Conservation (phyloP, 2,888 invertebrate genomes). For the Stegana nigrithorax region DNA sequence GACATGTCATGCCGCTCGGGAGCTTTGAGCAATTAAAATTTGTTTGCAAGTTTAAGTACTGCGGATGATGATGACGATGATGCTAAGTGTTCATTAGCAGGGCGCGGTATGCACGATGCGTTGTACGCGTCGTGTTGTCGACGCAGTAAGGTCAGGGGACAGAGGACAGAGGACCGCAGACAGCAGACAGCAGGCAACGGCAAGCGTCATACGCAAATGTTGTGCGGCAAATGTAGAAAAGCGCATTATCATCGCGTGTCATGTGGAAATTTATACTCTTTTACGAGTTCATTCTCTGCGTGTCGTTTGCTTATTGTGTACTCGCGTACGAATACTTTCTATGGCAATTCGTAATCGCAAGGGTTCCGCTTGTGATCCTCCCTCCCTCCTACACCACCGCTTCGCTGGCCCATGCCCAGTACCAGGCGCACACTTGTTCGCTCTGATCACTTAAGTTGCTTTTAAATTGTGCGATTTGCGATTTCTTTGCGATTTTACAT, state of each 20-base stretch:
- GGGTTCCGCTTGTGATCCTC: slow-evolving; percentile 21
- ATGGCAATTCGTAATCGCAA: not conserved
- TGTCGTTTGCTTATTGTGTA: slow-evolving; percentile 16
- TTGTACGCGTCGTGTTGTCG: not conserved
- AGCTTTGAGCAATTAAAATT: slow-evolving; percentile 54
- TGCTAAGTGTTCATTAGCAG: slow-evolving; percentile 34
- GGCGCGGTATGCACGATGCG: slow-evolving; percentile 12
- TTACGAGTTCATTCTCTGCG: slow-evolving; percentile 28
- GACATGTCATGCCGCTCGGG: slow-evolving; percentile 47
- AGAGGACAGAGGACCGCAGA: not conserved
- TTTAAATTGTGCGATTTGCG: slow-evolving; percentile 36
- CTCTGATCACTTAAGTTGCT: slow-evolving; percentile 48
- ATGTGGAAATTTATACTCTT: slow-evolving; percentile 60
- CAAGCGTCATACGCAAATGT: slow-evolving; percentile 52
- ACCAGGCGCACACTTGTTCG: no score
- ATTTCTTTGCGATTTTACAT: slow-evolving; percentile 22
- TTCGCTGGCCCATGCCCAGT: no score
- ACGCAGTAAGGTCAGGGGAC: not conserved
- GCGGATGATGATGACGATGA: not conserved
- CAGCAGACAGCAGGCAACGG: not conserved
- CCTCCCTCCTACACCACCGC: no score
- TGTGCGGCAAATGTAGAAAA: slow-evolving; percentile 38
- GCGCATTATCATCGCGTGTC: slow-evolving; percentile 62
- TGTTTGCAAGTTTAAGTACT: slow-evolving; percentile 24
- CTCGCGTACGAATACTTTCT: slow-evolving; percentile 11